Percentiles rank a stretch among this genome's conserved stretches.
These are phyloP conservation scores for Ips typographus DNA, from an alignment of 1,140 invertebrate species.

Conservation along the genomic window DNA sequence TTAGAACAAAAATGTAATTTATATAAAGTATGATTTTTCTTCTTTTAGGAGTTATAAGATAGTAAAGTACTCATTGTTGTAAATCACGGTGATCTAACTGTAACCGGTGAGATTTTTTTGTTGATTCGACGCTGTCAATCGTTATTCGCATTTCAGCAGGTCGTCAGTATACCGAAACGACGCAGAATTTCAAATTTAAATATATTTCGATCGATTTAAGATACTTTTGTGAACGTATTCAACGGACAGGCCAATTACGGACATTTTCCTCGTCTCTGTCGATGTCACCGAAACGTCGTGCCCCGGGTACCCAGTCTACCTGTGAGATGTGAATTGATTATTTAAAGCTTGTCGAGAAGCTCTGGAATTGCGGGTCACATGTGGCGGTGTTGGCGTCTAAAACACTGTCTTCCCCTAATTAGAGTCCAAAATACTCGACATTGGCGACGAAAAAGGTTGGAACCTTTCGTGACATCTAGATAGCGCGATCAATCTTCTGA, in stretches of 20 bases:
- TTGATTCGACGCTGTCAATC: background rate
- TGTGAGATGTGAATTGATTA: constrained; percentile 27
- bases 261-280: constrained; percentile 8
- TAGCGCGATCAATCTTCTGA: constrained; percentile 8
- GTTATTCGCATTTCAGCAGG: background rate
- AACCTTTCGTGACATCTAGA: constrained; percentile 7
- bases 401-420: constrained; percentile 14
- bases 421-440: constrained; percentile 10
- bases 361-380: constrained; percentile 19
- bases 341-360: constrained; percentile 21
- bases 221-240: constrained; percentile 22
- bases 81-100: too few relatives aligned
- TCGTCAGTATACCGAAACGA: background rate
- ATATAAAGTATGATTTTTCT: too few relatives aligned
- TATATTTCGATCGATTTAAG: constrained; percentile 17
- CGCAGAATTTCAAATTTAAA: constrained; percentile 25
- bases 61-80: too few relatives aligned
- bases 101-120: too few relatives aligned
- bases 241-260: constrained; percentile 15
- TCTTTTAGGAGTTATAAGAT: too few relatives aligned
- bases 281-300: constrained; percentile 18
- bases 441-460: constrained; percentile 6
- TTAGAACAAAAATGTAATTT: too few relatives aligned
- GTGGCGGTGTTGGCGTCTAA: constrained; percentile 17
- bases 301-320: constrained; percentile 9